A percentile compares a stretch with the other conserved stretches of the same genome.
phyloP scores from a whole-genome alignment of 1,140 invertebrate genomes.

The Gonioctena quinquepunctata region DNA sequence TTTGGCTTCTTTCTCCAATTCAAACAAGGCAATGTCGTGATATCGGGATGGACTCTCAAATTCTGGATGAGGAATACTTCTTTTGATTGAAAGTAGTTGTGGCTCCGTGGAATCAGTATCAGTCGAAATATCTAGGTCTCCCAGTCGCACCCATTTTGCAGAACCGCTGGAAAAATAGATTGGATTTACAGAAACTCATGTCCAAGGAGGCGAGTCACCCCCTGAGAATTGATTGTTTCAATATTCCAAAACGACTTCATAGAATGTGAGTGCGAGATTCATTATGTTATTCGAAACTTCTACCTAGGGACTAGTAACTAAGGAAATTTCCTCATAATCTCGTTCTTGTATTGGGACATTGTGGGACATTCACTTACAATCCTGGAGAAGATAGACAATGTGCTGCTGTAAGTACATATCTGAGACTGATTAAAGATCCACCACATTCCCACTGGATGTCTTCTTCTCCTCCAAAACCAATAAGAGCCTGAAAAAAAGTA shows the following conservation, averaged over 20 bases:
- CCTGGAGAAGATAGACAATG: no score
- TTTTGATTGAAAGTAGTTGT: constrained; percentile 19
- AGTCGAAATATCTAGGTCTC: constrained; percentile 45
- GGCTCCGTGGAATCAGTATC: constrained; percentile 48
- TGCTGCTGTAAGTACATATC: constrained; percentile 73
- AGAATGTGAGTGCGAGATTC: no score
- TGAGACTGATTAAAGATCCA: constrained; percentile 68
- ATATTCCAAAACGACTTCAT: no score
- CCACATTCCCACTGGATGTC: constrained; percentile 60
- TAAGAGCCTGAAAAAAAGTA: constrained; percentile 40
- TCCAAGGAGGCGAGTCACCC: no score
- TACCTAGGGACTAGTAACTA: no score
- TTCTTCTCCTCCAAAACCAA: constrained; percentile 33
- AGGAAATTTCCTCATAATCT: no score
- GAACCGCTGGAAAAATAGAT: constrained; percentile 31
- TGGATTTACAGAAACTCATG: no score
- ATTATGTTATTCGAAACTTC: no score
- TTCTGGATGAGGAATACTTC: constrained; percentile 56
- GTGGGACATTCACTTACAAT: no score
- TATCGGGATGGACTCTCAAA: constrained; percentile 61
- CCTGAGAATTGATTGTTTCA: no score
- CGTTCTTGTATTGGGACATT: no score
- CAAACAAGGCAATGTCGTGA: constrained; percentile 67
- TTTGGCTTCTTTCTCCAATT: constrained; percentile 55
- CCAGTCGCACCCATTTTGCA: constrained; percentile 48